Base-by-base conservation (phyloP, 2,113 vertebrate genomes). In the Lagopus leucura region DNA sequence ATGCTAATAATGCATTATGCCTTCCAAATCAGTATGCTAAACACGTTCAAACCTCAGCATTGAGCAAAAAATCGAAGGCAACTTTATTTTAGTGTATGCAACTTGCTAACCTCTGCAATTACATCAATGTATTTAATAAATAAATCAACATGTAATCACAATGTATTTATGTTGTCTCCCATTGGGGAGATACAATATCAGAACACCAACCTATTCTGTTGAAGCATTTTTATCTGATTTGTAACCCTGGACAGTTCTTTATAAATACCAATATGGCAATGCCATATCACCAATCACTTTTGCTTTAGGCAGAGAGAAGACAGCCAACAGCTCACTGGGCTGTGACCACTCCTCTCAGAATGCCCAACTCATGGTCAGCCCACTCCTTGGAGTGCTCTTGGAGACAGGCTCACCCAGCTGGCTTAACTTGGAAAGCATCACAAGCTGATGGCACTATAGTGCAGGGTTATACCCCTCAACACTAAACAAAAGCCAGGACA, bases 291-390 rank as follows among this genome's bases (percentile, higher is more conserved):
- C 8, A 30, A 48, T n/a, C 72, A 48, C 34, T 50, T 74, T 55
- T 55, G 45, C 63, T 82, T 50, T 18, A 24, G 78, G 32, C n/a
- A 63, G 21, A 24, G 15, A 24, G 69, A 69, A 48, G 84, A 40
- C 52, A 70, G 66, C 7, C 71, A 73, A 27, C 70, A 28, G 36
- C 52, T 55, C 47, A 50, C 67, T 66, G 40, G 38, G 50, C 61
- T 78, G 55, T 55, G 57, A 61, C 24, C 69, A 16, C 55, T n/a
- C 8, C 54, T 86, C 40, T 16, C 25, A 45, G 47, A 6, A 2
- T 1, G 6, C 12, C 30, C 3, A 1, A 27, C 21, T 25, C 19
- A 0, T 6, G 13, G 32, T 21, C 45, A 66, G 48, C 50, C 43
- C 50, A 8, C 30, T 77, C 28, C 22, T 25, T 24, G 28, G 13